Evolutionary conservation across 2,888 invertebrate genomes (phyloP), one percentile per base, ranked within the genome.

Genomic region (Prostheceraeus crozeri): DNA sequence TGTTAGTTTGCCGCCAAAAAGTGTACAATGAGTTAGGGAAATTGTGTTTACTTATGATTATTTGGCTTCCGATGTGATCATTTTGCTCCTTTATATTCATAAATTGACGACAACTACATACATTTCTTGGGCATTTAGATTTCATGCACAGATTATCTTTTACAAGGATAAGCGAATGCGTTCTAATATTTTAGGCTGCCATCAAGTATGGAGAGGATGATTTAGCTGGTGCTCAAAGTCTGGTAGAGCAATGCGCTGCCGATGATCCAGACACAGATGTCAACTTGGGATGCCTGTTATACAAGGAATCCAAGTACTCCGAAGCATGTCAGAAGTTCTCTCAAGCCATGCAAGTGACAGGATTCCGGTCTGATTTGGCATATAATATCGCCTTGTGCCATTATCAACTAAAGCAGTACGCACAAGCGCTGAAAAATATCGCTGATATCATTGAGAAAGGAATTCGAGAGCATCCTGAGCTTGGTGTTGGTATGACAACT

Each of bases 331-430:
- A 85, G 68, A 87, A 91, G 73, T 96, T 96, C 75, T 83, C 83
- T 3, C 82, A 83, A 58, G 88, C 91, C 6, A 80, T 93, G 48
- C 89, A 90, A 75, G 84, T 87, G 46, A 82, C 86, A 10, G 73
- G 75, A 10, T 74, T 74, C 65, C 70, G 71, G 54, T 69, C 77
- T n/a, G 78, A 91, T 77, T 81, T 94, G 63, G 88, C 90, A 51
- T 98, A 98, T 74, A 93, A 93, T 71, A 85, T 93, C 57, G 94
- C 94, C 0, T 79, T 98, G 55, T 91, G 94, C 69, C 88, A 94
- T 73, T 98, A 90, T 72, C 84, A 85, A 72, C 79, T 91, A 64
- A 91, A 91, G 74, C 93, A 96, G 75, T 93, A 88, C 72, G 86
- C 89, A 0, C 85, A 76, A 67, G 87, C 96, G 1, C 79, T 93